Evolutionary conservation across 2,888 invertebrate genomes (phyloP).

Genomic region (Priocnemis perturbator): DNA sequence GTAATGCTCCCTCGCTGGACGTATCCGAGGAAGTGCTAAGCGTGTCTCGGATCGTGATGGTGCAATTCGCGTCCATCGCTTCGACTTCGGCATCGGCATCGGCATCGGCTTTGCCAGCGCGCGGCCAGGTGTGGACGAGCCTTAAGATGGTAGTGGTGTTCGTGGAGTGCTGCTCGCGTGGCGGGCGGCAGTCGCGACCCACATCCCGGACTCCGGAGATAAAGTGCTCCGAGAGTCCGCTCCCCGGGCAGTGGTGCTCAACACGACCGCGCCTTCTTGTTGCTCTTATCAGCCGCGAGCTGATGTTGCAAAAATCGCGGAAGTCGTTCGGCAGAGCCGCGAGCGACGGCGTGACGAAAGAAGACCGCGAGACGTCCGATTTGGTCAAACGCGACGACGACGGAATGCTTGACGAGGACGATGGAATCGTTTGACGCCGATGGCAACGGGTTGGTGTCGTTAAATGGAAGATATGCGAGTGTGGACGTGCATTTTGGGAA

Average conservation of each 20-base stretch:
- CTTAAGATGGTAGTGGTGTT: constrained; percentile 57
- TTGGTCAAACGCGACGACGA: too few relatives aligned
- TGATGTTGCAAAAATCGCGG: not conserved
- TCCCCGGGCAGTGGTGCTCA: constrained; percentile 71
- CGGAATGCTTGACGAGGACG: too few relatives aligned
- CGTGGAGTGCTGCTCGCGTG: constrained; percentile 63
- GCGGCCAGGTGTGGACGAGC: constrained; percentile 62
- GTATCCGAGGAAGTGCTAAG: constrained; percentile 23
- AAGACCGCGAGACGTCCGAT: not conserved
- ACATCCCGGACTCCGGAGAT: constrained; percentile 70
- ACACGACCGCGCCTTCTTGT: constrained; percentile 70
- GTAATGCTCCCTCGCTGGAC: constrained; percentile 15
- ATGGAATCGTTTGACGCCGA: too few relatives aligned
- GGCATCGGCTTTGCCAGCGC: too few relatives aligned
- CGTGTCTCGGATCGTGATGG: too few relatives aligned
- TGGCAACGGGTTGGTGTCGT: too few relatives aligned
- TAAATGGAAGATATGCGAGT: too few relatives aligned
- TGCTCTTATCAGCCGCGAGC: not conserved
- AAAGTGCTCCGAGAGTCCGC: constrained; percentile 70
- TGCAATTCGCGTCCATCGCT: too few relatives aligned
- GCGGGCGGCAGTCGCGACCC: constrained; percentile 73
- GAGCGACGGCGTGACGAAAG: not conserved
- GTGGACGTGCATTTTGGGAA: not conserved
- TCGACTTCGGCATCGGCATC: too few relatives aligned
- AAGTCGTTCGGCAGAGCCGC: not conserved